Evolutionary conservation across 2,888 invertebrate species (phyloP).

Genomic region (Piscicola geometra): DNA sequence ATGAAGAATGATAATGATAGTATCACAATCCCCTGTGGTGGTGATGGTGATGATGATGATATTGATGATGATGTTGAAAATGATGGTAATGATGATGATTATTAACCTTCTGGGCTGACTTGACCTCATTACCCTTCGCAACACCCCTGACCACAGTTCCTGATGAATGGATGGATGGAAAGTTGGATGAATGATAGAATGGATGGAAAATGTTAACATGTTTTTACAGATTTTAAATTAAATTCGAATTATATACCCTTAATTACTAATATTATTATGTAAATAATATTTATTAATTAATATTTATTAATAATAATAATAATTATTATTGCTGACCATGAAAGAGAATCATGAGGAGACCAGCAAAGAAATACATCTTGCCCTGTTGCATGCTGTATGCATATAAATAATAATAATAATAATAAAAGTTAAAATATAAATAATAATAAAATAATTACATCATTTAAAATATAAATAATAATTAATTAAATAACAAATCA

Average conservation of each 20-base stretch:
- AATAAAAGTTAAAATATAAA: neutral
- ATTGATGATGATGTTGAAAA: neutral
- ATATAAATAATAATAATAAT: neutral
- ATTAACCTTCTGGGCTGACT: slow-evolving; percentile 62
- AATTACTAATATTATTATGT: neutral
- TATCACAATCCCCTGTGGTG: slow-evolving; percentile 65
- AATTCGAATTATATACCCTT: neutral
- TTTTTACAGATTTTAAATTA: neutral
- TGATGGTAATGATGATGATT: neutral
- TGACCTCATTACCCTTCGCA: slow-evolving; percentile 67
- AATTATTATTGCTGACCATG: slow-evolving; percentile 58
- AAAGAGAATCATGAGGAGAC: slow-evolving; percentile 75
- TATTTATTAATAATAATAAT: neutral
- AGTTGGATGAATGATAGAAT: neutral
- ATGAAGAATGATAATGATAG: slow-evolving; percentile 80
- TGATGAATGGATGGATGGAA: slow-evolving; percentile 37
- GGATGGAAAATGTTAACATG: too few relatives aligned
- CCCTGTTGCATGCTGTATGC: slow-evolving; percentile 83
- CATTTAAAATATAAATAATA: neutral
- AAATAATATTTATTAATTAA: neutral
- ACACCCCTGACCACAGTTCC: slow-evolving; percentile 81
- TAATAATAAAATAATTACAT: slow-evolving; percentile 1
- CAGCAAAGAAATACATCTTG: slow-evolving; percentile 91
- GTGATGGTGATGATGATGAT: slow-evolving; percentile 8
- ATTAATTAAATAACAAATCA: too few relatives aligned